Percentiles rank a stretch among this genome's conserved stretches.
Conservation (phyloP, 92 coral and sea anemone species). For the Heteractis magnifica region DNA sequence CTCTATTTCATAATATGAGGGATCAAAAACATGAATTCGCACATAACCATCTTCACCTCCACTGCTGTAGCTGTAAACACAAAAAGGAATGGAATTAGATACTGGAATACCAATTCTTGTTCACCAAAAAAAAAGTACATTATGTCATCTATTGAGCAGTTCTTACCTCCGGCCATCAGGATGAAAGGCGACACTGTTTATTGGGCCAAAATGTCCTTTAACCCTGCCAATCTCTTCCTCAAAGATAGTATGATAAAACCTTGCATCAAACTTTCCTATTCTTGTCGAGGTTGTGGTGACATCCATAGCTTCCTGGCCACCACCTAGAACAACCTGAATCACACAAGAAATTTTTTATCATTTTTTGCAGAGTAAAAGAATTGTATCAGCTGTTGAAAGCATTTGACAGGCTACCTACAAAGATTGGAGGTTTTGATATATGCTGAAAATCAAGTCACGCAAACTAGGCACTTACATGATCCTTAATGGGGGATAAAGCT, state of each 20-base stretch:
- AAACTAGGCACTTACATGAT: conserved; percentile 74
- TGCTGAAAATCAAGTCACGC: too few species aligned
- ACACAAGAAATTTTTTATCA: neutral
- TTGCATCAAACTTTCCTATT: conserved; percentile 94
- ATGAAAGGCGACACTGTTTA: conserved; percentile 92
- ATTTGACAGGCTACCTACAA: too few species aligned
- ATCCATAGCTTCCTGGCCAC: conserved; percentile 99
- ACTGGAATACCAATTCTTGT: too few species aligned
- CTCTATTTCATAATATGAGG: conserved; percentile 88
- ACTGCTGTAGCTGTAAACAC: conserved; percentile 85
- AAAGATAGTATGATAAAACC: conserved; percentile 89
- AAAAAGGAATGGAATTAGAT: neutral
- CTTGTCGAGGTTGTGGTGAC: conserved; percentile 96
- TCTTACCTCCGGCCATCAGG: conserved; percentile 97
- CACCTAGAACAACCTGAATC: conserved; percentile 84
- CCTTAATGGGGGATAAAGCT: conserved; percentile 82
- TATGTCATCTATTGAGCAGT: neutral
- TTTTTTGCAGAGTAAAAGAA: too few species aligned
- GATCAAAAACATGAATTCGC: conserved; percentile 89
- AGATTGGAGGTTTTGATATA: too few species aligned
- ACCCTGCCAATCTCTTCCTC: conserved; percentile 98
- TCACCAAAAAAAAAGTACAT: too few species aligned
- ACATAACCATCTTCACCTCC: conserved; percentile 99
- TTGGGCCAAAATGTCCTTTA: conserved; percentile 98
- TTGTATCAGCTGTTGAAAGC: too few species aligned